Base-by-base conservation (phyloP, 2,113 vertebrate genomes). In the Heterotilapia buettikoferi region DNA sequence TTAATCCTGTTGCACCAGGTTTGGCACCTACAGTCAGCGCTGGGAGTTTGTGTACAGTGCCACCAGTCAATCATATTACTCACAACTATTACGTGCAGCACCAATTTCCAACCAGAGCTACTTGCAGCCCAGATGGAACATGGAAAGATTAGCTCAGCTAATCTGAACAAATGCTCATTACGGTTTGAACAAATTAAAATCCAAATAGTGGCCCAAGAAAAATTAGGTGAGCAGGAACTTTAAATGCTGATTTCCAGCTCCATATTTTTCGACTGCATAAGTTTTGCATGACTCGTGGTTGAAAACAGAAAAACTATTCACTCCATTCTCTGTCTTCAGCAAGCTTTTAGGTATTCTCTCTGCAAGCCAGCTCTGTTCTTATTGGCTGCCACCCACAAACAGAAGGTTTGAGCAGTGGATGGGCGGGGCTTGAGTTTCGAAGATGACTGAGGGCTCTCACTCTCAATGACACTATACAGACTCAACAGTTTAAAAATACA, bases 1-100 rank as follows among this genome's bases (percentile, higher is more conserved):
- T 78, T 52, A 78, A 78, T 78, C 10, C 45, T 19, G 26, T 78
- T 78, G 29, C 73, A 13, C 10, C 45, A 31, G 16, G 16, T 78
- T 13, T 50, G 73, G 71, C 71, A 0, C 21, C 71, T 19, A 0
- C 5, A 18, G 45, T 31, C 73, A 78, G 73, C 16, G 2, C 26
- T 2, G 45, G 45, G 45, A 78, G 73, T 47, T 2, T 29, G 43
- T 29, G 40, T 76, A 24, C 71, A 19, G 9, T 0, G 43, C 71
- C 71, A 78, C 71, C 24, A 6, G 71, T 78, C 71, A 78, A 50
- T 50, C 68, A 29, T 78, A 78, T 78, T 78, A 78, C 71, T 78
- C 71, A 31, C 9, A 78, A 0, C 16, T 78, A 19, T 78, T 50
- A 78, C 0, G 1, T 78, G 45, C 16, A 52, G 45, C 10, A 78